Evolutionary conservation across 2,113 vertebrate species (phyloP).

Genomic region (Pagrus major): DNA sequence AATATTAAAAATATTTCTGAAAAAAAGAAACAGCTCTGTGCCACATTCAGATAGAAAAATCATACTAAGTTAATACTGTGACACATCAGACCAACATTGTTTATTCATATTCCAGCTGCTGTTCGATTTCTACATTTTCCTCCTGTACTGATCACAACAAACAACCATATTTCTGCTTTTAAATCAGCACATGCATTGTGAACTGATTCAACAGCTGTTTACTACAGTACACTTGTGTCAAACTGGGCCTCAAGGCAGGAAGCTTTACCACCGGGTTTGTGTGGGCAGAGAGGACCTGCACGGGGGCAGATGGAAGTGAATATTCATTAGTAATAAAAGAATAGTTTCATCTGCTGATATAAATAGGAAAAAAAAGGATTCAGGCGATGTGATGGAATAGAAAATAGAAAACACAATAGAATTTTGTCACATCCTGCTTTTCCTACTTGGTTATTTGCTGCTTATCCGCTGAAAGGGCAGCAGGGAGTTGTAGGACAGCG

Average conservation of each 20-base stretch:
- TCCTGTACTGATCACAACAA: background rate
- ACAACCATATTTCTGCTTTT: background rate
- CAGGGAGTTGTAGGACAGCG: slow-evolving; percentile 39
- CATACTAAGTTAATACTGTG: background rate
- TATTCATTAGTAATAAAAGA: slow-evolving; percentile 38
- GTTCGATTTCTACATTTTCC: background rate
- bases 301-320: slow-evolving; percentile 24
- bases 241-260: slow-evolving; percentile 51
- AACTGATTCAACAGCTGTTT: slow-evolving; percentile 40
- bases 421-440: slow-evolving; percentile 25
- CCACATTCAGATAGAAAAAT: background rate
- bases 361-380: background rate
- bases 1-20: background rate
- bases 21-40: background rate
- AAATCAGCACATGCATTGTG: slow-evolving; percentile 15
- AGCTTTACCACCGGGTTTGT: slow-evolving; percentile 52
- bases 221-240: slow-evolving; percentile 7
- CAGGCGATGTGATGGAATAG: background rate
- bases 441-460: background rate
- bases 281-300: slow-evolving; percentile 59
- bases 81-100: background rate
- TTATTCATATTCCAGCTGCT: background rate
- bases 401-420: background rate
- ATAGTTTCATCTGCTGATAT: slow-evolving; percentile 21
- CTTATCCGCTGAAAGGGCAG: slow-evolving; percentile 10